A percentile compares a stretch with the other conserved stretches of the same genome.
phyloP scores from a whole-genome alignment of 2,888 invertebrate genomes.

The Hedya salicella region DNA sequence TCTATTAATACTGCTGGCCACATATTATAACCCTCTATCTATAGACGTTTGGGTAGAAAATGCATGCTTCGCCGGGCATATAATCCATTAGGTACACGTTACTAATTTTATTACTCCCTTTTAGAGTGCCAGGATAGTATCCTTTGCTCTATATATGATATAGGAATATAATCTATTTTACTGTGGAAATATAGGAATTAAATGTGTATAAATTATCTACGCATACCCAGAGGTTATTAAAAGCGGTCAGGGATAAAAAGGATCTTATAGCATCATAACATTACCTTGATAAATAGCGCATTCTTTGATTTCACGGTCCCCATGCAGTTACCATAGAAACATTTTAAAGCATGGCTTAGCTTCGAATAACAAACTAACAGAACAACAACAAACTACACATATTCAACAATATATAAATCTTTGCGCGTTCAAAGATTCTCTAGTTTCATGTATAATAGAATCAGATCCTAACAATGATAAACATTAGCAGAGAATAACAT shows the following conservation, averaged over 20 bases:
- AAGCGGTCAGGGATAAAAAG: not conserved
- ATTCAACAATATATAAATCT: conserved; percentile 37
- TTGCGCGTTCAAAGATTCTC: conserved; percentile 51
- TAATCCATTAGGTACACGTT: conserved; percentile 32
- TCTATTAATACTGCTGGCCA: conserved; percentile 1
- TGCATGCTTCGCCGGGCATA: conserved; percentile 31
- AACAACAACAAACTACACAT: conserved; percentile 54
- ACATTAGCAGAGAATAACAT: conserved; percentile 58
- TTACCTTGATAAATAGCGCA: conserved; percentile 73
- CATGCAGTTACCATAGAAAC: conserved; percentile 71
- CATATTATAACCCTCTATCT: not conserved
- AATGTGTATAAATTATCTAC: not conserved
- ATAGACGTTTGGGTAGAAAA: conserved; percentile 15
- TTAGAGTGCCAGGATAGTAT: conserved; percentile 1
- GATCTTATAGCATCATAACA: conserved; percentile 37
- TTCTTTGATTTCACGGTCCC: conserved; percentile 80
- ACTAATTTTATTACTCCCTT: conserved; percentile 14
- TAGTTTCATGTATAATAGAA: conserved; percentile 47
- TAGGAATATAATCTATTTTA: not conserved
- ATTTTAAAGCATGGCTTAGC: conserved; percentile 48
- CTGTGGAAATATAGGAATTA: not conserved
- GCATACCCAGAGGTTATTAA: not conserved
- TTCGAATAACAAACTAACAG: conserved; percentile 41
- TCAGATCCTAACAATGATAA: conserved; percentile 55
- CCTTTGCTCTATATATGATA: not conserved